These are phyloP conservation scores for Morbakka virulenta DNA, from an alignment of 30 jellyfish, hydroid and myxozoan genomes.

Conservation along the genomic window DNA sequence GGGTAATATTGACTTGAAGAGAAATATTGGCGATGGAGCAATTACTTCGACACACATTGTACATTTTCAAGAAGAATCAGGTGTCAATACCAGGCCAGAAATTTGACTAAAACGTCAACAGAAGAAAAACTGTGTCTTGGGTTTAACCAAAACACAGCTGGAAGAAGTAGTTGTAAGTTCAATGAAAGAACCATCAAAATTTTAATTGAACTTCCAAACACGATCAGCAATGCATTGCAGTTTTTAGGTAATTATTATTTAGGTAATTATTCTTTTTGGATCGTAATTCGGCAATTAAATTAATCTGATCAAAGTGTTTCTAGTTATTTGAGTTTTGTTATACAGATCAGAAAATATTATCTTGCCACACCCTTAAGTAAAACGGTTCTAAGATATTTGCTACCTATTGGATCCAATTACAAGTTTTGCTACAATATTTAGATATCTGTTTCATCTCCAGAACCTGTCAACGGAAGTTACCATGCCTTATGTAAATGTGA, in stretches of 20 bases:
- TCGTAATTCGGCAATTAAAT: not conserved
- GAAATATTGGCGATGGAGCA: no score
- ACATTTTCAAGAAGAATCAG: slow-evolving; percentile 11
- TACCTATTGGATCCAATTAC: not conserved
- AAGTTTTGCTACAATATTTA: not conserved
- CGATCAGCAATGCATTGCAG: not conserved
- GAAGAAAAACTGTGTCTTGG: not conserved
- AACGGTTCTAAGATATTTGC: not conserved
- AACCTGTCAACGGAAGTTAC: not conserved
- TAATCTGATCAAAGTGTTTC: not conserved
- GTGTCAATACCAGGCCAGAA: not conserved
- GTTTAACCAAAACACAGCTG: not conserved
- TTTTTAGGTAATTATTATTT: not conserved
- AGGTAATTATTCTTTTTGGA: not conserved
- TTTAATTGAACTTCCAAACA: not conserved
- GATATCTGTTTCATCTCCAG: not conserved
- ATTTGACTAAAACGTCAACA: not conserved
- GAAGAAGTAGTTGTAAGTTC: not conserved
- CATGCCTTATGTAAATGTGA: slow-evolving; percentile 36
- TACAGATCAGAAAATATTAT: not conserved
- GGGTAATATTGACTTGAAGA: no score
- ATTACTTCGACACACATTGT: slow-evolving; percentile 3
- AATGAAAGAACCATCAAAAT: not conserved
- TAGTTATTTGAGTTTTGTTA: not conserved
- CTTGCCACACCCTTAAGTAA: not conserved